Evolutionary conservation across 2,888 invertebrate genomes (phyloP), one percentile per base, ranked within the genome.

Genomic region (Baccha elongata): DNA sequence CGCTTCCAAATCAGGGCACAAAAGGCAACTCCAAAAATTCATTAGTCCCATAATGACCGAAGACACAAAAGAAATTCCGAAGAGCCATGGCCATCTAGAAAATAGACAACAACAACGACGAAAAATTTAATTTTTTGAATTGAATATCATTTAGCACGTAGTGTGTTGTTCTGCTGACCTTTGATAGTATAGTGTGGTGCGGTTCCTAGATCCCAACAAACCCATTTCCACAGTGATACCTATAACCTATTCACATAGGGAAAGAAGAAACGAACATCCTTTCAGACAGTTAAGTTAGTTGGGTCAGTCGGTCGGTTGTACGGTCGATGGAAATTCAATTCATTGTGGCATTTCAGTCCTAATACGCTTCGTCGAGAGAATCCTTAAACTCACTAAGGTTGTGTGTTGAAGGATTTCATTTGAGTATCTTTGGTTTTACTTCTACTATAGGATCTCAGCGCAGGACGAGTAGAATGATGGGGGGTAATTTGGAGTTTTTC

Each of bases 341-440:
- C 46, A 55, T 73, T 48, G 6, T 23, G 44, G 52, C 17, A 60
- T 68, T 64, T 55, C 42, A 42, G 17, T 62, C 35, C 23, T 13
- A 44, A 48, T 62, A 74, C 40, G 46, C 50, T 74, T 17, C 60
- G 48, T 62, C 48, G 42, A 35, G 53, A n/a, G 74, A 64, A 48
- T 68, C 53, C 79, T 80, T 68, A 64, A 68, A 74, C 62, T 80
- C 68, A 80, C 74, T 80, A 74, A 74, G 74, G 40, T 64, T 40
- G 62, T 35, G 74, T 35, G 50, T 58, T 15, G 72, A 44, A 44
- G 62, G 68, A 50, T 74, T 73, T 73, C 67, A 71, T 62, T 73
- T 53, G 79, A 73, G 79, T 37, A 64, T 74, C 79, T 42, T 62
- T 62, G 23, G 35, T 52, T 68, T 75, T 75, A 68, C 67, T 73